Base-by-base conservation (phyloP, 2,797 vertebrate genomes). In the Hydrocynus forskahlii region DNA sequence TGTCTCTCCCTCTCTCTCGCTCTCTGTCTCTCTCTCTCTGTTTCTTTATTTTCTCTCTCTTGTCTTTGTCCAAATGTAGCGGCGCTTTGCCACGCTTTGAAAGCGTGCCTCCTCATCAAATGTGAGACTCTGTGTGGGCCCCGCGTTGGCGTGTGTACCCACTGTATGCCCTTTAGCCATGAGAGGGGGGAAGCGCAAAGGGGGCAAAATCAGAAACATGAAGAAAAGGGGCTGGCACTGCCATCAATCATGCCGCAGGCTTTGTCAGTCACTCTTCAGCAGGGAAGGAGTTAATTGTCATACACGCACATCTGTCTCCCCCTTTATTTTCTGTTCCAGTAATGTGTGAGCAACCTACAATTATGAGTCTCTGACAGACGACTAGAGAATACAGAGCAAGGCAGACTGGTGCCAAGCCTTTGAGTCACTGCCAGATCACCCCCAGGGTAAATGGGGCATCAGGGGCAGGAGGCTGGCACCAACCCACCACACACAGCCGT, bases 21-120 rank as follows among this genome's bases (percentile, higher is more conserved):
- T 62, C 2, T 70, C 64, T 79, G 63, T 77, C 45, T 50, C 43
- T 62, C 4, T 83, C 83, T 79, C 81, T 79, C 78, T 80, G 60
- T 40, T 84, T 86, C 84, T 84, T 87, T 82, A 25, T 59, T 38
- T 81, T 80, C 77, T 80, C 85, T 86, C 84, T 86, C 87, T 82
- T 80, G 83, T 83, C 76, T 76, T 86, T 88, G 87, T 92, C 88
- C 89, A 92, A 87, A 81, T 71, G 83, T 88, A 76, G 84, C 86
- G 78, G 88, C 87, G 83, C 83, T 63, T 89, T 91, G 89, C 86
- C 89, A 89, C 89, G 90, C 88, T 89, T 91, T 87, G 81, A 89
- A 91, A 89, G 88, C 81, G 88, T 90, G 89, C 87, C 81, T 86
- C 88, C 83, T 81, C 78, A 80, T 83, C 60, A 81, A 54, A 69